Conservation (phyloP, 2,797 vertebrate species). For the Adelosebastes latens region DNA sequence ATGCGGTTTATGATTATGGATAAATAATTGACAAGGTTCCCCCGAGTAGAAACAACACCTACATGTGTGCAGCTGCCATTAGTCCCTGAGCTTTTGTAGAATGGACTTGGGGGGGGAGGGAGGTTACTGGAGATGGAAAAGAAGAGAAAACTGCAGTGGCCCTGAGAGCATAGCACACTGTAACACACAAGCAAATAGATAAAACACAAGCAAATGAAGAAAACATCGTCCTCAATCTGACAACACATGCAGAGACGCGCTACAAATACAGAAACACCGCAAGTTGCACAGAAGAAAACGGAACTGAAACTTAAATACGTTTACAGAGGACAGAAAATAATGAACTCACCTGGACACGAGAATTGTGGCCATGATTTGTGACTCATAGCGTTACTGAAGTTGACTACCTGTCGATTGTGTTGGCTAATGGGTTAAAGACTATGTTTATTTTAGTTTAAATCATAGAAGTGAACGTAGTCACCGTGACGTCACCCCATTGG, state of each 20-base stretch:
- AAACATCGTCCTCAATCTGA: background rate
- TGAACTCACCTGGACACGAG: background rate
- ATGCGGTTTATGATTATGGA: constrained; percentile 37
- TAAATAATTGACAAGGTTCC: constrained; percentile 45
- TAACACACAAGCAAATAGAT: background rate
- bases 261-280: background rate
- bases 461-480: background rate
- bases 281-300: background rate
- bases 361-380: background rate
- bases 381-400: background rate
- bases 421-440: background rate
- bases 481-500: background rate
- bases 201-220: background rate
- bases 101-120: background rate
- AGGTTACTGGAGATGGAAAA: background rate
- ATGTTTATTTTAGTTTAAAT: no score
- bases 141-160: background rate
- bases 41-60: constrained; percentile 11
- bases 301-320: background rate
- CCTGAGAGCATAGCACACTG: background rate
- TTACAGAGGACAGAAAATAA: background rate
- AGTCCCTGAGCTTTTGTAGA: background rate
- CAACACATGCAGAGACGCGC: background rate
- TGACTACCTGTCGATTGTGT: background rate
- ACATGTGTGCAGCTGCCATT: constrained; percentile 2